Base-by-base conservation (phyloP, 2,797 vertebrate species). In the Antennarius maculatus region DNA sequence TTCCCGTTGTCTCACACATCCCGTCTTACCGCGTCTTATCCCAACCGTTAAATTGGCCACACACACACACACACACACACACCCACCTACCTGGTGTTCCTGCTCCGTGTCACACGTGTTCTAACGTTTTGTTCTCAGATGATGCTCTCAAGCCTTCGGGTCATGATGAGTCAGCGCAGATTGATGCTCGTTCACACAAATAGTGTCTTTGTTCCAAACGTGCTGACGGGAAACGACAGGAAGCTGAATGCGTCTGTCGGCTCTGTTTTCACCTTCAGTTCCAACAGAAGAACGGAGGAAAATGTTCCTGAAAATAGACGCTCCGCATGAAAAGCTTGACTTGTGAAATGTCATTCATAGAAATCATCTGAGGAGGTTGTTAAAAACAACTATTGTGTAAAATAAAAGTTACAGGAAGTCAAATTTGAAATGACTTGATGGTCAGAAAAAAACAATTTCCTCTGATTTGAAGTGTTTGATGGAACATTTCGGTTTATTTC, bases 1-100 rank as follows among this genome's bases (percentile, higher is more conserved):
- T 78, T 86, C 75, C 76, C 71, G 77, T 87, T 86, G 73, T 71
- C 63, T 79, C 66, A 78, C 68, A 71, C 23, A 23, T 39, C 78
- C 63, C 46, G 50, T 71, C 53, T 61, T 43, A 69, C 77, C 75
- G 63, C 53, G 67, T 85, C 74, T 77, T 72, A 82, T 73, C 81
- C 79, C 37, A 74, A 84, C 81, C 65, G 23, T 23, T 23, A 23
- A 23, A 23, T 23, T 23, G 23, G 1, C 23, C 23, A 23, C 23
- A 23, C 23, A 23, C 23, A 23, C 23, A 23, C 74, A 76, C 73
- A 77, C 82, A 81, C 83, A 79, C 68, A 78, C 69, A 69, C 50
- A 69, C 17, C 27, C 63, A 65, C 42, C 51, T 50, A 23, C 45
- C 23, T 42, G 54, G 2, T 23, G 42, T 61, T 69, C 72, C 50